A percentile compares a stretch with the other conserved stretches of the same genome.
Conservation (phyloP, 2,888 invertebrate species). For the Lepidochrysops patricia region DNA sequence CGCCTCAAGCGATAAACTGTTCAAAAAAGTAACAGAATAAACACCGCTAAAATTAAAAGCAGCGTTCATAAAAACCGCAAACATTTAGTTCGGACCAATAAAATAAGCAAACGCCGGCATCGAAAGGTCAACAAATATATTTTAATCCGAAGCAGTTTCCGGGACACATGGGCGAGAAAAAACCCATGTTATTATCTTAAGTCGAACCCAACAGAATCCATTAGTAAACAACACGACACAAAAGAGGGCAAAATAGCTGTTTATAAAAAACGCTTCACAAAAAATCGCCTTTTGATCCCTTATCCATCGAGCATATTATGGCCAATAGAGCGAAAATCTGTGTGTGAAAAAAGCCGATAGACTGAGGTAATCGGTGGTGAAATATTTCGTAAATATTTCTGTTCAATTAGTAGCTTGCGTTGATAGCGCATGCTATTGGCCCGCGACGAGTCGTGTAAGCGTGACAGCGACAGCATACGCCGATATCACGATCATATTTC, state of each 20-base stretch:
- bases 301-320: too few relatives aligned
- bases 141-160: conserved; percentile 69
- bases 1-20: not conserved
- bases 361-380: too few relatives aligned
- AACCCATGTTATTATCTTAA: conserved; percentile 72
- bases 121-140: conserved; percentile 69
- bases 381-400: too few relatives aligned
- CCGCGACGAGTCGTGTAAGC: too few relatives aligned
- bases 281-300: conserved; percentile 70
- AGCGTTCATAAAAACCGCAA: not conserved
- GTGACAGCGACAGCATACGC: too few relatives aligned
- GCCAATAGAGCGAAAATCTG: too few relatives aligned
- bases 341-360: too few relatives aligned
- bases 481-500: too few relatives aligned
- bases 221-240: conserved; percentile 74
- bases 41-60: not conserved
- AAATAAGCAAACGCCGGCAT: conserved; percentile 39
- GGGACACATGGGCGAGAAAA: conserved; percentile 70
- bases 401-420: too few relatives aligned
- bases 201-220: conserved; percentile 73
- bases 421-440: too few relatives aligned
- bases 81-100: conserved; percentile 8
- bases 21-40: not conserved
- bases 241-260: conserved; percentile 69
- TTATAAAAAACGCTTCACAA: conserved; percentile 62